Evolutionary conservation across 1,140 invertebrate genomes (phyloP).

Genomic region (Drosophila rufa): DNA sequence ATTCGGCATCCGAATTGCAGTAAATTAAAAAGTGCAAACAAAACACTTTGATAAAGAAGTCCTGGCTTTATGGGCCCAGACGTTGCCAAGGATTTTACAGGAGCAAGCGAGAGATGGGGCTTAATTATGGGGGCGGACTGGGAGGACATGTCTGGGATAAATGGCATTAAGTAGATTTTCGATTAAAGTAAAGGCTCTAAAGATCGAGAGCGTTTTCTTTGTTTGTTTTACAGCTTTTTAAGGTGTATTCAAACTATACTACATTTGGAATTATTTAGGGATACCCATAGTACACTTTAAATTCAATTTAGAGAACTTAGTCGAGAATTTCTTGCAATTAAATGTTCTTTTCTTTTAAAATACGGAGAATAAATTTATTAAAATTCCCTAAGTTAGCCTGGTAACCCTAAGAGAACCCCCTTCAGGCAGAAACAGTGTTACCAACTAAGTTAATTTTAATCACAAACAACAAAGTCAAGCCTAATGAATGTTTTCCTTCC

Average conservation of each 20-base stretch:
- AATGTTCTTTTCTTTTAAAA: too few relatives aligned
- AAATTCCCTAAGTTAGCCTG: too few relatives aligned
- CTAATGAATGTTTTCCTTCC: conserved; percentile 54
- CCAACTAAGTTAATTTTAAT: conserved; percentile 31
- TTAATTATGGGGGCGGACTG: conserved; percentile 24
- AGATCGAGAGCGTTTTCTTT: background rate
- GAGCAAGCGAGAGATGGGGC: background rate
- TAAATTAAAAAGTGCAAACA: conserved; percentile 83
- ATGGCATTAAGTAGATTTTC: conserved; percentile 7
- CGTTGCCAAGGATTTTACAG: conserved; percentile 8
- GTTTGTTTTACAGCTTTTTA: too few relatives aligned
- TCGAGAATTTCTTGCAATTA: too few relatives aligned
- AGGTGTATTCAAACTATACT: background rate
- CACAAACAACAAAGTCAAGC: conserved; percentile 29
- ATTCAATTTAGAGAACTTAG: too few relatives aligned
- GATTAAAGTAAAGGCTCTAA: conserved; percentile 4
- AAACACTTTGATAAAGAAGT: conserved; percentile 72
- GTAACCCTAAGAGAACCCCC: too few relatives aligned
- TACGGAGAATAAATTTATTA: too few relatives aligned
- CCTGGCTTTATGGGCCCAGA: conserved; percentile 55
- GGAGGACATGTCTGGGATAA: conserved; percentile 1
- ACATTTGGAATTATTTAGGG: background rate
- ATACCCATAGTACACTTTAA: too few relatives aligned
- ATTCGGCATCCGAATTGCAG: conserved; percentile 78
- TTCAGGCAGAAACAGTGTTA: background rate